Conservation (phyloP, 2,113 vertebrate genomes). For the Sylvietta virens region DNA sequence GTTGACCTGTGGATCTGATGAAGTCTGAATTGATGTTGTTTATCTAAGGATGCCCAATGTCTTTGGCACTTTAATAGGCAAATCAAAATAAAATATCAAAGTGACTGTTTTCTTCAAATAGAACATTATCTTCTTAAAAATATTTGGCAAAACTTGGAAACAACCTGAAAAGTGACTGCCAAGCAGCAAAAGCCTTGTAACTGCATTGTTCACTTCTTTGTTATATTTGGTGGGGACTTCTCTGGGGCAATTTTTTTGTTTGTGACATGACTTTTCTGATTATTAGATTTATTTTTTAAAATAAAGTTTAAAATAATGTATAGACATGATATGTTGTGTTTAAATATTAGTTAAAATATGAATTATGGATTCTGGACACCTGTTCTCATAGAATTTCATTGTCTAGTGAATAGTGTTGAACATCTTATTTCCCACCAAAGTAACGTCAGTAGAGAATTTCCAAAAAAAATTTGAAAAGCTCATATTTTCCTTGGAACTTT, state of each 20-base stretch:
- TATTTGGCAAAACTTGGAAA: not conserved
- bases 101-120: not conserved
- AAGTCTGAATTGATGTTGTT: not conserved
- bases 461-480: not conserved
- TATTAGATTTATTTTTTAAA: not conserved
- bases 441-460: not conserved
- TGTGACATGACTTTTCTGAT: not conserved
- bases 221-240: not conserved
- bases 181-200: not conserved
- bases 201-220: not conserved
- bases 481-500: not conserved
- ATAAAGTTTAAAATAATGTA: not conserved
- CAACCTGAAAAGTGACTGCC: not conserved
- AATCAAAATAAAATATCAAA: not conserved
- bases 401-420: not conserved
- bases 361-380: not conserved
- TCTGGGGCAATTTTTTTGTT: not conserved
- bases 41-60: not conserved
- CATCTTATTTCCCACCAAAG: not conserved
- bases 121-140: not conserved
- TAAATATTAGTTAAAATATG: not conserved
- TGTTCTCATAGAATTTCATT: not conserved
- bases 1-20: not conserved
- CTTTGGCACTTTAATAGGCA: not conserved
- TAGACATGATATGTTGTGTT: not conserved